Evolutionary conservation across 2,797 vertebrate species (phyloP).

Genomic region (Gorsachius magnificus): DNA sequence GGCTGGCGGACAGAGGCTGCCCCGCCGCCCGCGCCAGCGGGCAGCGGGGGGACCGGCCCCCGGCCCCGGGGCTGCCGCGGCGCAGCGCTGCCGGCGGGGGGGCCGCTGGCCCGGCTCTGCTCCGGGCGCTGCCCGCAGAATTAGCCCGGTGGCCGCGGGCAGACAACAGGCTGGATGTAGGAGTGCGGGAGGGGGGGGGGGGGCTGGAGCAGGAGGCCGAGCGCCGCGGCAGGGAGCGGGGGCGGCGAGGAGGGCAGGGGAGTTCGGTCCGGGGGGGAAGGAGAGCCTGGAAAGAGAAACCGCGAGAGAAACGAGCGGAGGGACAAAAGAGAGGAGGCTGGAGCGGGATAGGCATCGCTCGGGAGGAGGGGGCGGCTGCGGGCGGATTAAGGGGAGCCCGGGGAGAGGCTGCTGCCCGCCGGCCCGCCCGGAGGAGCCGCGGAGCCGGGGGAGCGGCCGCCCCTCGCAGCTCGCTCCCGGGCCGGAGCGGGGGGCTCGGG

Average conservation of each 20-base stretch:
- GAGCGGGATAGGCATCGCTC: background rate
- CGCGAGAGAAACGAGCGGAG: background rate
- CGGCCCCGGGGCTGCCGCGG: too few species aligned
- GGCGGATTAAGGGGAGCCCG: background rate
- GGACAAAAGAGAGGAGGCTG: slow-evolving; percentile 5
- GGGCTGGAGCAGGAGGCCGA: background rate
- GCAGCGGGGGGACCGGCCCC: background rate
- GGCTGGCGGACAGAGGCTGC: slow-evolving; percentile 16
- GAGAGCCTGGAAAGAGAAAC: background rate
- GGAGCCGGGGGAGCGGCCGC: background rate
- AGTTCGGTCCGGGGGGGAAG: background rate
- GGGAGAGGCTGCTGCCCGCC: background rate
- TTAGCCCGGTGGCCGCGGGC: background rate
- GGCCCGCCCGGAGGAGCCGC: background rate
- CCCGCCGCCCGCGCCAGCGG: background rate
- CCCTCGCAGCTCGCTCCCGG: too few species aligned
- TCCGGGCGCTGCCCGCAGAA: background rate
- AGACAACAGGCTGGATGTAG: background rate
- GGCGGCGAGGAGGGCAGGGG: background rate
- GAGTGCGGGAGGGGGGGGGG: background rate
- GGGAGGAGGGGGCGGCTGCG: background rate
- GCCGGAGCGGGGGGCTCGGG: background rate
- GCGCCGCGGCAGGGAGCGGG: background rate
- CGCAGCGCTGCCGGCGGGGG: background rate
- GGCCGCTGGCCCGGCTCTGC: background rate